Conservation (phyloP, 2,113 vertebrate genomes). For the Phrynosoma platyrhinos region DNA sequence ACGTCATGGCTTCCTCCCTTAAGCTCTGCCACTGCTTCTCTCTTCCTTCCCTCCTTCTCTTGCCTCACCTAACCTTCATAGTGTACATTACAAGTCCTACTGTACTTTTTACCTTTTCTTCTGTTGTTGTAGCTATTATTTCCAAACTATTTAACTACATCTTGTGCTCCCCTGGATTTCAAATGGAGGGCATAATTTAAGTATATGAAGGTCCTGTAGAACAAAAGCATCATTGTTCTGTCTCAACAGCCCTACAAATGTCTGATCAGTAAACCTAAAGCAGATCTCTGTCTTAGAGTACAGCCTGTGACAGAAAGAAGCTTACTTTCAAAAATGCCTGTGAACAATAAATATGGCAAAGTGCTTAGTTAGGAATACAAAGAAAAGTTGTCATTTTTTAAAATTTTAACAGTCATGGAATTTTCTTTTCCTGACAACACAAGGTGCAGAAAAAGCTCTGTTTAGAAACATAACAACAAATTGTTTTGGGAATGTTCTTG, state of each 20-base stretch:
- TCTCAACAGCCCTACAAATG: not conserved
- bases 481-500: not conserved
- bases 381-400: not conserved
- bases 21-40: too few relatives aligned
- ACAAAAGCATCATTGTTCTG: too few relatives aligned
- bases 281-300: not conserved
- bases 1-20: too few relatives aligned
- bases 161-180: not conserved
- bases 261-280: not conserved
- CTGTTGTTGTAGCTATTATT: too few relatives aligned
- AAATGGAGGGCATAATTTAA: slow-evolving; percentile 3
- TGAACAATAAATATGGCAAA: not conserved
- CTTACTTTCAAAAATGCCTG: not conserved
- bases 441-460: not conserved
- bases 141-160: too few relatives aligned
- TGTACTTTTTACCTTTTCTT: too few relatives aligned
- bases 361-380: not conserved
- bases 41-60: too few relatives aligned
- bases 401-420: not conserved
- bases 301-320: not conserved
- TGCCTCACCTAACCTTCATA: too few relatives aligned
- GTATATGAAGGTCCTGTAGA: not conserved
- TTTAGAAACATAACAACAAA: not conserved
- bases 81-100: too few relatives aligned
- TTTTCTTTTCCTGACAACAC: not conserved